Conservation (phyloP, 1,140 invertebrate species). For the Dendrolimus kikuchii region DNA sequence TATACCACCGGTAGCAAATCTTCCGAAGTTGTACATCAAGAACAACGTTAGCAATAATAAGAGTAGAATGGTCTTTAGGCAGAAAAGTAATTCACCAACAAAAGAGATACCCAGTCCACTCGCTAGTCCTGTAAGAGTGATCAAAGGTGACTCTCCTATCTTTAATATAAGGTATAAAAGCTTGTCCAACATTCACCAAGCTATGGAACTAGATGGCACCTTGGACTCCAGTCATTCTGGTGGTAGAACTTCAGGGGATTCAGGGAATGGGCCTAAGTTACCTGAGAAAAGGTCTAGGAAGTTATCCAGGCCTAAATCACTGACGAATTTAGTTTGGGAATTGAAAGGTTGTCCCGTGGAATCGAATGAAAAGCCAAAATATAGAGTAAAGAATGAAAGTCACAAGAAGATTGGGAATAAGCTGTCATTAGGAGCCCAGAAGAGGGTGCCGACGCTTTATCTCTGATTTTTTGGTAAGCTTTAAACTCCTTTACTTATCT, state of each 20-base stretch:
- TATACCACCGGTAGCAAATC: slow-evolving; percentile 57
- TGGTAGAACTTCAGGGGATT: slow-evolving; percentile 87
- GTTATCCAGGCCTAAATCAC: slow-evolving; percentile 83
- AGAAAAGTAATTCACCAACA: slow-evolving; percentile 82
- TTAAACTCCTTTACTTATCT: not conserved
- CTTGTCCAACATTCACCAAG: slow-evolving; percentile 83
- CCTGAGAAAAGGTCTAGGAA: slow-evolving; percentile 86
- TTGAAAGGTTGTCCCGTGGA: slow-evolving; percentile 74
- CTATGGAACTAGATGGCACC: slow-evolving; percentile 86
- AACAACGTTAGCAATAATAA: slow-evolving; percentile 79
- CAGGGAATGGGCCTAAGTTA: slow-evolving; percentile 82
- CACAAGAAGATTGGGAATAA: slow-evolving; percentile 68
- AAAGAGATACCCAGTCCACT: slow-evolving; percentile 79
- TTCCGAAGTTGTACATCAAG: slow-evolving; percentile 85
- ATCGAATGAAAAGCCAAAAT: slow-evolving; percentile 69
- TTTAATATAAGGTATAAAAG: slow-evolving; percentile 90
- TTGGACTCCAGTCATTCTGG: slow-evolving; percentile 91
- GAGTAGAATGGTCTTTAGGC: slow-evolving; percentile 76
- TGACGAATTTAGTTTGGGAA: slow-evolving; percentile 91
- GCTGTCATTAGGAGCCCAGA: slow-evolving; percentile 64
- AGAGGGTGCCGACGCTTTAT: slow-evolving; percentile 67
- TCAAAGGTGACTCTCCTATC: slow-evolving; percentile 82
- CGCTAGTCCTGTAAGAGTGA: slow-evolving; percentile 67
- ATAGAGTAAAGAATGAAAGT: slow-evolving; percentile 73
- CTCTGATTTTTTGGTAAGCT: slow-evolving; percentile 58